These are phyloP conservation scores for Sialis fuliginosa DNA, from an alignment of 2,888 invertebrate species.

Conservation along the genomic window DNA sequence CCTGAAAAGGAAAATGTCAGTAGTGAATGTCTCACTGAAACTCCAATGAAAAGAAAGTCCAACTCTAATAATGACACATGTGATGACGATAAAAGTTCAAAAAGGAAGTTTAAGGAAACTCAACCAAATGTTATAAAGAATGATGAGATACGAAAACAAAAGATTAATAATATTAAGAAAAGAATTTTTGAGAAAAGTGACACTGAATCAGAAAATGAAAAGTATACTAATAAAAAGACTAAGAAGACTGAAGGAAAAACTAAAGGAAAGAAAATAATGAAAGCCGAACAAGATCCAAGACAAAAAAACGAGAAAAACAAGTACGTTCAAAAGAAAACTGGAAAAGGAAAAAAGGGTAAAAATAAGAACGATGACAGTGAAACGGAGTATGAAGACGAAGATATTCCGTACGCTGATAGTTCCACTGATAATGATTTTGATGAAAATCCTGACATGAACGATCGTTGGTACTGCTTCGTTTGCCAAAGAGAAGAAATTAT, in stretches of 20 bases:
- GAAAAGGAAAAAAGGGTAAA: conserved; percentile 1
- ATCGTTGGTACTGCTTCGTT: too few species aligned
- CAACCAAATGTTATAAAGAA: too few species aligned
- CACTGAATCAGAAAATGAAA: too few species aligned
- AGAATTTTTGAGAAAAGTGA: too few species aligned
- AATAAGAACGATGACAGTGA: conserved; percentile 1
- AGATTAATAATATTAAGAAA: too few species aligned
- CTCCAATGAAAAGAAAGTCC: too few species aligned
- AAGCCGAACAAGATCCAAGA: conserved; percentile 1
- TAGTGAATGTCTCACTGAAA: too few species aligned
- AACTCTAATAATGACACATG: too few species aligned
- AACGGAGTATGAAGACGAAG: not conserved
- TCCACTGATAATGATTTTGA: conserved; percentile 1
- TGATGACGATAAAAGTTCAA: too few species aligned
- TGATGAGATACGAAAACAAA: too few species aligned
- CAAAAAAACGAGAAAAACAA: conserved; percentile 3
- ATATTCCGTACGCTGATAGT: conserved; percentile 1
- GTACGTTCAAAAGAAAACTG: not conserved
- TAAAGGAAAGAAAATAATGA: not conserved
- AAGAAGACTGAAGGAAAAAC: not conserved
- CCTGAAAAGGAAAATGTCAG: not conserved
- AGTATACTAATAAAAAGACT: not conserved
- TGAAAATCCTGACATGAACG: not conserved
- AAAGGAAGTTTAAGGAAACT: too few species aligned
- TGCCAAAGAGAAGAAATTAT: too few species aligned